Conservation (phyloP, 2,888 invertebrate genomes). For the Plebejus anna region DNA sequence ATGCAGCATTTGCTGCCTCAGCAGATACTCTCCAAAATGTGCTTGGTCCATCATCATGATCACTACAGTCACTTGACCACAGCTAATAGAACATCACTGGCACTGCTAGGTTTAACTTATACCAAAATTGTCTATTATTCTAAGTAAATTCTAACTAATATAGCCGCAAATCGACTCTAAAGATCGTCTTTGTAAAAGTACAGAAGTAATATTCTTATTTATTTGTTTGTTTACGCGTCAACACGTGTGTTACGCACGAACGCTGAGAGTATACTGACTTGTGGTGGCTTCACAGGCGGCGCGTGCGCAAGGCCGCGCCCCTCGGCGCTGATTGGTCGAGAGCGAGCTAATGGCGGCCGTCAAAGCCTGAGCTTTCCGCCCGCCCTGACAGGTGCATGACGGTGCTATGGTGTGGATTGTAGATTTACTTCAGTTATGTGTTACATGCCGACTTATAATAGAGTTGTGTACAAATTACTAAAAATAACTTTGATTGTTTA, state of each 20-base stretch:
- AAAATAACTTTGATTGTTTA: no score
- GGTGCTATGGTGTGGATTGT: constrained; percentile 50
- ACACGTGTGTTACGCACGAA: constrained; percentile 60
- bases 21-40: constrained; percentile 72
- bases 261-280: constrained; percentile 69
- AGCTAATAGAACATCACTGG: constrained; percentile 41
- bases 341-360: constrained; percentile 55
- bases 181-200: background rate
- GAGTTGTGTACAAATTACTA: no score
- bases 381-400: constrained; percentile 71
- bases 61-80: constrained; percentile 24
- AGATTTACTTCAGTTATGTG: constrained; percentile 15
- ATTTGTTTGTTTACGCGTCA: constrained; percentile 32
- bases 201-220: background rate
- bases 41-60: constrained; percentile 77
- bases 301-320: constrained; percentile 69
- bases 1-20: constrained; percentile 75
- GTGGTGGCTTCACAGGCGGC: constrained; percentile 58
- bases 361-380: constrained; percentile 68
- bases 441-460: background rate
- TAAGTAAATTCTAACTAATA: no score
- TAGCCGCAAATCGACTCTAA: background rate
- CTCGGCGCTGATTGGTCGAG: constrained; percentile 53
- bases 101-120: background rate
- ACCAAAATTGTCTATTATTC: background rate